A percentile compares a stretch with the other conserved stretches of the same genome.
phyloP scores from a whole-genome alignment of 2,113 vertebrate genomes.

The Xenopus tropicalis region DNA sequence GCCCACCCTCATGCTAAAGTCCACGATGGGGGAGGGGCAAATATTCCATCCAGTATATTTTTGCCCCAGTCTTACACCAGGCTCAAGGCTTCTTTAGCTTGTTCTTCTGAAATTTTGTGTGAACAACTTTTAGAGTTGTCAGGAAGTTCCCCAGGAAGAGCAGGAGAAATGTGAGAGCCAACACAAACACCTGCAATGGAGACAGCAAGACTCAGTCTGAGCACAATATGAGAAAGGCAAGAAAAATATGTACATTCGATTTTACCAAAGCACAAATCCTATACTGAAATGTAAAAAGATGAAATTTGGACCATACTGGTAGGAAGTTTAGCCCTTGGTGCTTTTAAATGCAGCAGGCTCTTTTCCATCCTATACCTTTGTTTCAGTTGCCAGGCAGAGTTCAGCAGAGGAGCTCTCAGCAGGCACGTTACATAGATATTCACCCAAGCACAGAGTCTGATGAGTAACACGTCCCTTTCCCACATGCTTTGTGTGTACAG shows the following conservation, averaged over 20 bases:
- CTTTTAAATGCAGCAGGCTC: no score
- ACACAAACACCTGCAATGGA: constrained; percentile 79
- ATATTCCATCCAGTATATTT: neutral
- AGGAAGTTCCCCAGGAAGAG: constrained; percentile 97
- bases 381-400: no score
- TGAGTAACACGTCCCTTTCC: no score
- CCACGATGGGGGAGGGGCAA: neutral
- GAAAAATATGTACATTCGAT: neutral
- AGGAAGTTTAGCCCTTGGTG: no score
- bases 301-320: no score
- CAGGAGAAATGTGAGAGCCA: constrained; percentile 87
- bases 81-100: constrained; percentile 70
- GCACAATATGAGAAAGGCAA: neutral
- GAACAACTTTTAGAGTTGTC: constrained; percentile 92
- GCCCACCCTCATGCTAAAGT: neutral
- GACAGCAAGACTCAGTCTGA: neutral
- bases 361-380: no score
- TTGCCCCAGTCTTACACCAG: accelerated
- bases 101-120: constrained; percentile 88
- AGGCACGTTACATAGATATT: no score
- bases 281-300: no score
- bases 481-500: no score
- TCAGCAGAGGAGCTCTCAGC: no score
- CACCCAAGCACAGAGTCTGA: no score
- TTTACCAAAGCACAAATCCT: no score